Evolutionary conservation across 1,140 invertebrate species (phyloP).

Genomic region (Whitmania pigra): DNA sequence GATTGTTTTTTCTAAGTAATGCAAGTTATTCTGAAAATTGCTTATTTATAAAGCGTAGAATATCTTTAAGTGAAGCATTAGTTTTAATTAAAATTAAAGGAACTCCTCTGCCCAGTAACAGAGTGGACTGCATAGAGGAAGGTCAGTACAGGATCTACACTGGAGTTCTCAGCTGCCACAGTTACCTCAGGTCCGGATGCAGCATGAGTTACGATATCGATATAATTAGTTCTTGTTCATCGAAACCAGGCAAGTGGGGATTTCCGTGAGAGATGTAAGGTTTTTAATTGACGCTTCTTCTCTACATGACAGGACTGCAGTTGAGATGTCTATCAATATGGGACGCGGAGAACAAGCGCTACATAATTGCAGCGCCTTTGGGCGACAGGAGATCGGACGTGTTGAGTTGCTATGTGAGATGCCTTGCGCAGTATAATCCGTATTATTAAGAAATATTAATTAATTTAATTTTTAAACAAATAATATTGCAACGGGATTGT

Average conservation of each 20-base stretch:
- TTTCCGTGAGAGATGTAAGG: background rate
- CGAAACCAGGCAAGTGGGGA: conserved; percentile 20
- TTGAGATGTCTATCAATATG: conserved; percentile 23
- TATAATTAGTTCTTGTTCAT: conserved; percentile 24
- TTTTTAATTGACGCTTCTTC: background rate
- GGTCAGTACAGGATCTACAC: conserved; percentile 23
- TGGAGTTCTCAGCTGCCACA: conserved; percentile 12
- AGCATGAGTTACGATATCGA: conserved; percentile 17
- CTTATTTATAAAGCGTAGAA: too few relatives aligned
- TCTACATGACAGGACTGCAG: conserved; percentile 20
- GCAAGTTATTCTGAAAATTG: too few relatives aligned
- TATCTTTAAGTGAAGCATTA: background rate
- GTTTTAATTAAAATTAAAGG: background rate
- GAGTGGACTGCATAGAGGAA: conserved; percentile 1
- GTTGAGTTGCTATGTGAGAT: background rate
- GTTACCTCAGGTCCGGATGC: conserved; percentile 23
- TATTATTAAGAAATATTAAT: conserved; percentile 14
- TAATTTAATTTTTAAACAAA: background rate
- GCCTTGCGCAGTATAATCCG: conserved; percentile 16
- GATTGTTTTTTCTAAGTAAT: too few relatives aligned
- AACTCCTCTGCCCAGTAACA: background rate
- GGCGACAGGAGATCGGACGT: background rate
- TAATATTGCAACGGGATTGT: background rate
- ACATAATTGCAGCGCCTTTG: conserved; percentile 13
- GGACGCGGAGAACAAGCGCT: conserved; percentile 18